Evolutionary conservation across 2,113 vertebrate genomes (phyloP), one percentile per base, ranked within the genome.

Genomic region (Podarcis muralis): DNA sequence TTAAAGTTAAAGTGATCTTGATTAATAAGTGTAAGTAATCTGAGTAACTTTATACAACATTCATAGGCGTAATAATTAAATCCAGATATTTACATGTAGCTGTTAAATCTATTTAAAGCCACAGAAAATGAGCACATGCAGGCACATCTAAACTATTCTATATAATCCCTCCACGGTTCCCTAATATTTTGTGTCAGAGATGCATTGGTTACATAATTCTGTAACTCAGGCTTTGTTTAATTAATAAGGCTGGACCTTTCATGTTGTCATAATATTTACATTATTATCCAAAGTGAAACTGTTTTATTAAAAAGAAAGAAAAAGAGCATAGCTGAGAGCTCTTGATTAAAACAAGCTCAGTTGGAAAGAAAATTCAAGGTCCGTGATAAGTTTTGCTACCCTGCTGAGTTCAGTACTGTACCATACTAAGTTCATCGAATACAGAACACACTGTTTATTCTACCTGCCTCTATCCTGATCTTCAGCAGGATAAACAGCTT

Each of bases 211-310:
- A 89, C 93, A 77, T 87, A 89, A 92, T 1, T 7, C 35, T 92
- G 83, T 78, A 93, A 77, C 74, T 92, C 84, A 87, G 92, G 92
- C 87, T 91, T 96, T 94, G 88, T 94, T 93, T 95, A 96, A 95
- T 96, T 96, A 95, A 91, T 66, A 78, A 66, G 1, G 30, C 94
- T 91, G 82, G 93, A 95, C 1, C 30, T 95, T 84, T 94, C 92
- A 94, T 92, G 65, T 94, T 95, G 91, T 95, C 72, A 90, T 81
- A 95, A 84, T 88, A 66, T 92, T 93, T 93, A 84, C 91, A 91
- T 94, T 95, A 93, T 94, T 95, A 94, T 92, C 95, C 62, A 90
- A 75, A 89, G 40, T 77, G 3, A 83, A 86, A 85, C 91, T 32
- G 88, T 62, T 53, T 87, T 90, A 83, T 75, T 71, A 30, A 71